Percentiles rank a stretch among this genome's conserved stretches.
Conservation (phyloP, 1,140 invertebrate species). For the Calephelis virginiensis region DNA sequence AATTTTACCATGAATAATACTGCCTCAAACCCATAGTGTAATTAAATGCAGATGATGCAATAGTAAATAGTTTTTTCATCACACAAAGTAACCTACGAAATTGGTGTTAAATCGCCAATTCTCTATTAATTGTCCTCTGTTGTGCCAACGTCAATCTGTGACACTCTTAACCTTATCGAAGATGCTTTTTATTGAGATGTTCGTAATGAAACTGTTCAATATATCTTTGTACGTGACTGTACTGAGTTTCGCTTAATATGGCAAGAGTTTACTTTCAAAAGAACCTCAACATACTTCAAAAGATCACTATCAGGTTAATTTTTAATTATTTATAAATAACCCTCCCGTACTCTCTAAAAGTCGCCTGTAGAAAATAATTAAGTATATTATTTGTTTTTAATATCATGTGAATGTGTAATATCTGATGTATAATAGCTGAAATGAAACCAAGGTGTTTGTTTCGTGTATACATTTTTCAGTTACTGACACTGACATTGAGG, state of each 20-base stretch:
- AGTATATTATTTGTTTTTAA: no score
- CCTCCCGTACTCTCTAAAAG: no score
- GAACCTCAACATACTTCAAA: background rate
- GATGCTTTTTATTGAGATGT: slow-evolving; percentile 3
- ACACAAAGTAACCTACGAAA: slow-evolving; percentile 30
- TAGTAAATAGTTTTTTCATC: slow-evolving; percentile 52
- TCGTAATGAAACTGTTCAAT: background rate
- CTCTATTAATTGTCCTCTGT: slow-evolving; percentile 26
- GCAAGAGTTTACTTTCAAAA: slow-evolving; percentile 2
- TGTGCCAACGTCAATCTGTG: background rate
- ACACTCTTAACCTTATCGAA: slow-evolving; percentile 14
- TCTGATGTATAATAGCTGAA: no score
- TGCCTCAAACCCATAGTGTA: background rate
- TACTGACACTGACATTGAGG: no score
- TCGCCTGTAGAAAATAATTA: no score
- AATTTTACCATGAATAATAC: background rate
- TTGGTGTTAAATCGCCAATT: slow-evolving; percentile 30
- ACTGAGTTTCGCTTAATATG: background rate
- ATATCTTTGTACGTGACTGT: background rate
- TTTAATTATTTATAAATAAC: background rate
- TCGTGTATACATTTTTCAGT: no score
- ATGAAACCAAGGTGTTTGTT: no score
- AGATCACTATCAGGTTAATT: background rate
- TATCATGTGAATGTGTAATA: no score
- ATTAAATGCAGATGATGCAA: slow-evolving; percentile 48